Evolutionary conservation across 2,797 vertebrate species (phyloP), one percentile per base, ranked within the genome.

Genomic region (Forpus xanthops): DNA sequence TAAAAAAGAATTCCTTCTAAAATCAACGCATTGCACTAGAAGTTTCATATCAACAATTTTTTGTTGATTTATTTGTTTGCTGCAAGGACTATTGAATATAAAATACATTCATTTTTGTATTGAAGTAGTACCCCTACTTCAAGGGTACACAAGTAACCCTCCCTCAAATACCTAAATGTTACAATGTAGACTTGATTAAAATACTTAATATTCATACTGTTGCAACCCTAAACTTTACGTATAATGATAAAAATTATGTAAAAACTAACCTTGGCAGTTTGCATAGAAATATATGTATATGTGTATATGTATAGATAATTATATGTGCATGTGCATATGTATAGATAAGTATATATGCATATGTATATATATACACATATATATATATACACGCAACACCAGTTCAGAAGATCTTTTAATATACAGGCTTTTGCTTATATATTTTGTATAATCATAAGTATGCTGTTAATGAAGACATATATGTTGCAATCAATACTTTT

Each of bases 121-220:
- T 56, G n/a, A 56, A 33, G n/a, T 15, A 15, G 55, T 56, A 56
- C 14, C 14, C 55, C 55, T 33, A 24, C n/a, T 24, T 33, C n/a
- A 56, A 56, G 21, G 53, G 19, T n/a, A 14, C n/a, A 78, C 21
- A 72, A 52, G 7, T 67, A 52, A n/a, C 13, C 1, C 14, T 15
- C 8, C 5, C 3, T 3, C 4, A 37, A 65, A 50, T n/a, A 37
- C 3, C 5, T 4, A 75, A 42, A 0, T 4, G 4, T 72, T 85
- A 35, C 11, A 45, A 42, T 45, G 28, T 7, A 18, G 17, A 53
- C 21, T 21, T 7, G 37, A 24, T 49, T 77, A 39, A 84, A 90
- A 74, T 64, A 71, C 23, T 50, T 55, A 45, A 30, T 3, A 5
- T n/a, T 33, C 2, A 30, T 27, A 52, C 8, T 35, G 10, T 47